A percentile compares a stretch with the other conserved stretches of the same genome.
These are phyloP conservation scores for Cerastoderma edule DNA, from an alignment of 2,888 invertebrate species.

Conservation along the genomic window DNA sequence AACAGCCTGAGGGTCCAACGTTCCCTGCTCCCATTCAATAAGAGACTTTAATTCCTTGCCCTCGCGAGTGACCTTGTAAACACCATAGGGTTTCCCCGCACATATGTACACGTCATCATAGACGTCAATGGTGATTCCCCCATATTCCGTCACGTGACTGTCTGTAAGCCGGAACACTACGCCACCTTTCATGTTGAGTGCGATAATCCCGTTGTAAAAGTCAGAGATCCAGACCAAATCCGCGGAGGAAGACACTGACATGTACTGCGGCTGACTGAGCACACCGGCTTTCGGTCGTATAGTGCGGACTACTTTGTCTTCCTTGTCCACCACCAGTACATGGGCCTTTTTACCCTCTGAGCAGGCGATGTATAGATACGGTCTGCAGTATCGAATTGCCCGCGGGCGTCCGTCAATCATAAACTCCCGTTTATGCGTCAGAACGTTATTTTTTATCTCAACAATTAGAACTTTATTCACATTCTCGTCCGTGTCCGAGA, in stretches of 20 bases:
- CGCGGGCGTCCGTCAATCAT: conserved; percentile 47
- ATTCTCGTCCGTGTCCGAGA: conserved; percentile 32
- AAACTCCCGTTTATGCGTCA: conserved; percentile 27
- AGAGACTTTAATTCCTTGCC: conserved; percentile 29
- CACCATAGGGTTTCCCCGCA: conserved; percentile 56
- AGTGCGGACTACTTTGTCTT: conserved; percentile 27
- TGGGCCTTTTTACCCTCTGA: conserved; percentile 35
- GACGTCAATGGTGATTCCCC: conserved; percentile 50
- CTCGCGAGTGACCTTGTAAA: conserved; percentile 41
- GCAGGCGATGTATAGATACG: conserved; percentile 40
- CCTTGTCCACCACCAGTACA: conserved; percentile 33
- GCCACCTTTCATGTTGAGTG: conserved; percentile 34
- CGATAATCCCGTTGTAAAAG: conserved; percentile 48
- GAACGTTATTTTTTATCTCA: conserved; percentile 6
- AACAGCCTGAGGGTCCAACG: conserved; percentile 53
- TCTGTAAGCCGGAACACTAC: conserved; percentile 32
- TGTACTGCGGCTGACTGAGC: conserved; percentile 51
- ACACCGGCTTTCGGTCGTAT: conserved; percentile 40
- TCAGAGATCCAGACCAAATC: conserved; percentile 46
- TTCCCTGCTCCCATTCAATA: conserved; percentile 43
- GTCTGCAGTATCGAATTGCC: conserved; percentile 36
- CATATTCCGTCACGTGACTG: conserved; percentile 41
- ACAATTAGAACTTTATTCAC: conserved; percentile 41
- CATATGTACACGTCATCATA: conserved; percentile 43
- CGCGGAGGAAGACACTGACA: conserved; percentile 23